phyloP scores from a whole-genome alignment of 2,797 vertebrate species.

The Podarcis siculus region DNA sequence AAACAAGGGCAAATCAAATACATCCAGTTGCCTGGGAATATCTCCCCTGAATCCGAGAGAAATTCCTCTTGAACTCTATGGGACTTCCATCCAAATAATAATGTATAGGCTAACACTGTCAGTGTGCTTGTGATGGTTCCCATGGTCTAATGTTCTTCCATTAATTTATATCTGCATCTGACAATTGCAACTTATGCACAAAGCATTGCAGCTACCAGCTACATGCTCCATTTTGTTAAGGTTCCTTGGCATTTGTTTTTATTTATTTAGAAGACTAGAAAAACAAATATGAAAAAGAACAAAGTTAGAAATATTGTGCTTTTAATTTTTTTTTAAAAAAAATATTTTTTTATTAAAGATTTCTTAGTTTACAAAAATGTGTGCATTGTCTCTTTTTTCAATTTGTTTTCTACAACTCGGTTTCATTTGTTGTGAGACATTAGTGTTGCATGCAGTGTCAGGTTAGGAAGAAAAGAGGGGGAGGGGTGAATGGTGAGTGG shows the following conservation, averaged over 20 bases:
- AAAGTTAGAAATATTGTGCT: not conserved
- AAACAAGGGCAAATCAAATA: no score
- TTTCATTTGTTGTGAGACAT: no score
- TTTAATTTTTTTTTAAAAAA: not conserved
- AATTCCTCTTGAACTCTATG: not conserved
- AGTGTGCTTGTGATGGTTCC: no score
- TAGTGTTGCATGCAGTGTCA: no score
- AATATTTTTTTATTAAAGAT: no score
- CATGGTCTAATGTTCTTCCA: no score
- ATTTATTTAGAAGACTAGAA: not conserved
- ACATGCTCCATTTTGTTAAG: not conserved
- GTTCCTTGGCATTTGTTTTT: not conserved
- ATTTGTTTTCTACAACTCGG: no score
- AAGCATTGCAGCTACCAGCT: not conserved
- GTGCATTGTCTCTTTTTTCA: no score
- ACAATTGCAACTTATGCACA: not conserved
- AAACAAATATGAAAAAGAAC: not conserved
- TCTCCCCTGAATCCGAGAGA: no score
- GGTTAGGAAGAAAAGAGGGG: no score
- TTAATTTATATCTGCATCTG: not conserved
- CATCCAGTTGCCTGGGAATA: not conserved
- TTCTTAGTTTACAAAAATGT: no score
- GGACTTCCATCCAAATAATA: not conserved
- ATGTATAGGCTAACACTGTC: not conserved
- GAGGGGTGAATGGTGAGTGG: no score